Evolutionary conservation across 2,113 vertebrate genomes (phyloP), one percentile per base, ranked within the genome.

Genomic region (Ceuthmochares aereus): DNA sequence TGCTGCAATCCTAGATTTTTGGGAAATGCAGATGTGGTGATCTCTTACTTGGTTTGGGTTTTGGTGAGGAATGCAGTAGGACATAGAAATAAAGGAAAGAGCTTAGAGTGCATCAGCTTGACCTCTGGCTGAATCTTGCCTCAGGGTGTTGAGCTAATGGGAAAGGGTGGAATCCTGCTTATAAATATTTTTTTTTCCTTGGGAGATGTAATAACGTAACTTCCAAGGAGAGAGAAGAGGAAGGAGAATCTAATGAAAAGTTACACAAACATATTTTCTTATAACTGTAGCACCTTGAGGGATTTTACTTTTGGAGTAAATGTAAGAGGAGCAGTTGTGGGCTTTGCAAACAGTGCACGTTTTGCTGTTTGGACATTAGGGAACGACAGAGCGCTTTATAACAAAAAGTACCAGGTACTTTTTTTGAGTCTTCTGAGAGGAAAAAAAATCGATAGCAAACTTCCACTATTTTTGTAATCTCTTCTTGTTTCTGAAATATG

Each of bases 131-230:
- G 56, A 45, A 55, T 93, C 75, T 37, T 70, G 15, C 36, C 69
- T 91, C 2, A 0, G 52, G 23, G 8, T 47, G 72, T 70, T 83
- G 67, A 75, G 67, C 51, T 83, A 14, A 70, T 75, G 79, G 84
- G 84, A 70, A 91, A 88, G 92, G 96, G 90, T 90, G 92, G 89
- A 90, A 67, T 64, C 43, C 54, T 79, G 58, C 26, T 87, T 60
- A 25, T 43, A 80, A 76, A 45, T 84, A 20, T 42, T 16, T 54
- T 29, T 26, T 84, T 75, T 69, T 25, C 73, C 51, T n/a, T 70
- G 47, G 29, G 68, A 74, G 59, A 34, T 96, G 60, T 56, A 77
- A 84, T 63, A 93, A 63, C 69, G 21, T 66, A 49, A 36, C 52
- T 83, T 83, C 40, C 40, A 92, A 83, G 64, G 60, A 63, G 52